Evolutionary conservation across 2,797 vertebrate species (phyloP).

Genomic region (Eulemur rubriventer): DNA sequence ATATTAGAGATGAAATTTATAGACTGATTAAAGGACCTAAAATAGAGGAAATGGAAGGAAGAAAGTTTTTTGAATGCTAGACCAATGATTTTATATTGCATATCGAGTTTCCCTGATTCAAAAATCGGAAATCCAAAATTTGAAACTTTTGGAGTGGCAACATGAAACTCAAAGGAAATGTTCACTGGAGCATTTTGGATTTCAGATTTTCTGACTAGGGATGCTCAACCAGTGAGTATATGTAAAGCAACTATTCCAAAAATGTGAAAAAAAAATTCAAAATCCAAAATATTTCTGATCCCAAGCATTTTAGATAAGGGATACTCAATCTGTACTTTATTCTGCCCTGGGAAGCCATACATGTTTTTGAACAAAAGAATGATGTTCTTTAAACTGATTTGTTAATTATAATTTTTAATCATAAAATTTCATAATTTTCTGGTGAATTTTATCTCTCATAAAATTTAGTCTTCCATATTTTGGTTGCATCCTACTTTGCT

Average conservation of each 20-base stretch:
- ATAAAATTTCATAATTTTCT: no score
- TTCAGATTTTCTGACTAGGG: background rate
- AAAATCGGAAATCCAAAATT: background rate
- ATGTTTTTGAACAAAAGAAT: background rate
- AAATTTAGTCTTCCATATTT: background rate
- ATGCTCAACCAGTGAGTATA: background rate
- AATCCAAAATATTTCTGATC: background rate
- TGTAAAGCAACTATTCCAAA: background rate
- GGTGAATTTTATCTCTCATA: background rate
- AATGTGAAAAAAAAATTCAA: background rate
- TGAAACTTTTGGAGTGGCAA: background rate
- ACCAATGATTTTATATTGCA: background rate
- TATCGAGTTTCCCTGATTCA: background rate
- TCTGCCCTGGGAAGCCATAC: background rate
- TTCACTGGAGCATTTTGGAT: background rate
- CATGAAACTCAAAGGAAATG: background rate
- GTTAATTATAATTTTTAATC: background rate
- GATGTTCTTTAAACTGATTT: background rate
- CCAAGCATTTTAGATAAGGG: background rate
- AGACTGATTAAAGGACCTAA: background rate
- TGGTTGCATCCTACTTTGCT: background rate
- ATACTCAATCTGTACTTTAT: background rate
- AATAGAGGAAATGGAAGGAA: background rate
- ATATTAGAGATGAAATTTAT: background rate
- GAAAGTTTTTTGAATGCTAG: background rate